Conservation (phyloP, 2,888 invertebrate species). For the Colostygia pectinataria region DNA sequence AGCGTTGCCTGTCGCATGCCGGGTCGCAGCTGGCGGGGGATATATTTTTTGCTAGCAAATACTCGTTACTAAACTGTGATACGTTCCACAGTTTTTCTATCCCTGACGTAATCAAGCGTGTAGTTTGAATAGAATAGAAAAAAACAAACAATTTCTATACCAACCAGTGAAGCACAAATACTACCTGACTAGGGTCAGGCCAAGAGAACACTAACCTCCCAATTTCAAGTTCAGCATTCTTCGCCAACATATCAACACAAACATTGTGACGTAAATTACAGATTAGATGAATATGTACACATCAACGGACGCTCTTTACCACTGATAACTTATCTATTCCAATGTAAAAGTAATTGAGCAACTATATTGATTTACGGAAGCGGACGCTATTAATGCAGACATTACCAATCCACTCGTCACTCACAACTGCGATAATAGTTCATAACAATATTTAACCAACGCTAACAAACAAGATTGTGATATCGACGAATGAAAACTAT, state of each 20-base stretch:
- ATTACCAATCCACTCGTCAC: conserved; percentile 8
- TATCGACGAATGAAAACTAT: conserved; percentile 5
- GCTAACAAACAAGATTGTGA: conserved; percentile 3
- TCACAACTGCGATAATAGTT: conserved; percentile 8
- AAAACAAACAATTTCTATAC: no score
- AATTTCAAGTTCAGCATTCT: conserved; percentile 48
- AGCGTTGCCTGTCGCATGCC: no score
- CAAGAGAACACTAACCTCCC: conserved; percentile 52
- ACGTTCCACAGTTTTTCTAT: no score
- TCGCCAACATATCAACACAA: conserved; percentile 44
- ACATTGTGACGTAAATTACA: conserved; percentile 42
- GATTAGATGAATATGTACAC: conserved; percentile 14
- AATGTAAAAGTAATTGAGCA: not conserved
- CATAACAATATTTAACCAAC: conserved; percentile 13
- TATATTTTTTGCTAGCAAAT: no score
- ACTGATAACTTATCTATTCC: conserved; percentile 1
- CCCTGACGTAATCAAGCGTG: not conserved
- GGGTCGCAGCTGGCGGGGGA: no score
- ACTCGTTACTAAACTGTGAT: no score
- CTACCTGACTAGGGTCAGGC: not conserved
- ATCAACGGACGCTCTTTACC: conserved; percentile 1
- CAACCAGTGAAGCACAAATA: no score
- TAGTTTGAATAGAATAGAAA: no score
- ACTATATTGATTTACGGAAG: not conserved
- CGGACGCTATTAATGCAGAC: not conserved